Evolutionary conservation across 2,113 vertebrate species (phyloP).

Genomic region (Erythrolamprus reginae): DNA sequence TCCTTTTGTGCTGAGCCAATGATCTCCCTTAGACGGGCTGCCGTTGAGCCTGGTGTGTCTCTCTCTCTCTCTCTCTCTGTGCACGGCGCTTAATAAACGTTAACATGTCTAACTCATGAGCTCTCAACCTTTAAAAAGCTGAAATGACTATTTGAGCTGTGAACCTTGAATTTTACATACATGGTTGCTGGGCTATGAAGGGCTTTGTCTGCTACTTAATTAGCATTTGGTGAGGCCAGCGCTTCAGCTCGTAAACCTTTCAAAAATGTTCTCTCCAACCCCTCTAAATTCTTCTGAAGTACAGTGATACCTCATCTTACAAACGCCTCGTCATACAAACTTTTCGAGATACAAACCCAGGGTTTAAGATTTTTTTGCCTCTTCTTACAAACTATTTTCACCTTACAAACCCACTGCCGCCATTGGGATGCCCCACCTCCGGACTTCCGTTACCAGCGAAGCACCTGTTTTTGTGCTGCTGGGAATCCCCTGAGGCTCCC

Average conservation of each 20-base stretch:
- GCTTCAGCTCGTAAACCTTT: background rate
- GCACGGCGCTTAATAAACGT: constrained; percentile 27
- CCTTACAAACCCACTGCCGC: no score
- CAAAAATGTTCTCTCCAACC: background rate
- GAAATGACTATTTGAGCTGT: constrained; percentile 28
- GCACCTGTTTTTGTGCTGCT: no score
- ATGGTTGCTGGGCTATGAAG: constrained; percentile 50
- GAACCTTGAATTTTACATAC: constrained; percentile 43
- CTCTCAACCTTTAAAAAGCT: constrained; percentile 31
- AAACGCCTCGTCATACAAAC: no score
- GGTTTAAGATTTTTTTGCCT: no score
- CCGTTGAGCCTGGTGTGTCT: constrained; percentile 16
- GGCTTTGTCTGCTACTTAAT: constrained; percentile 23
- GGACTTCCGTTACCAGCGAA: no score
- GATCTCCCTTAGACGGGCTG: constrained; percentile 20
- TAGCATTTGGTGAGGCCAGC: constrained; percentile 44
- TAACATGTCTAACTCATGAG: constrained; percentile 35
- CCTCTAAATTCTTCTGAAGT: background rate
- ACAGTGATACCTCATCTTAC: no score
- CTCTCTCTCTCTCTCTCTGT: no score
- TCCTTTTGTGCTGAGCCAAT: constrained; percentile 13
- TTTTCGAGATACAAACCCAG: no score
- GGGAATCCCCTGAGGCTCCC: no score
- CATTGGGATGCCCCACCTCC: no score
- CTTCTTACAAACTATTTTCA: no score